Conservation (phyloP, 2,888 invertebrate species). For the Melangyna quadrimaculata region DNA sequence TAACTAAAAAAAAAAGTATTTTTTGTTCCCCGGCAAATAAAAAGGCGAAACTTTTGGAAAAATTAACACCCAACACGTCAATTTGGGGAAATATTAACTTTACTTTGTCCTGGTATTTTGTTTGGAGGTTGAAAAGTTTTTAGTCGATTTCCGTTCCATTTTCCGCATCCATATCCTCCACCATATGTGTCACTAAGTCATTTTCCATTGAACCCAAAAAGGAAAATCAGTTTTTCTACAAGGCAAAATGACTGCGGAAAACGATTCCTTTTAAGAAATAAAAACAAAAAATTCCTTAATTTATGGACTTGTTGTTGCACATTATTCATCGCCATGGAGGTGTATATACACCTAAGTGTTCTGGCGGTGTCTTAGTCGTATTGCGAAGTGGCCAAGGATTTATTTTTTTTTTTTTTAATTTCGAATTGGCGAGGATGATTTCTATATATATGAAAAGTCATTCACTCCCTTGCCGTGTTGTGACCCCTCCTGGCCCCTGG, state of each 20-base stretch:
- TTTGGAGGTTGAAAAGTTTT: slow-evolving; percentile 14
- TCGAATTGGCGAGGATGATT: neutral
- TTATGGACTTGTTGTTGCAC: slow-evolving; percentile 59
- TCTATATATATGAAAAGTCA: slow-evolving; percentile 7
- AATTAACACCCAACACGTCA: slow-evolving; percentile 67
- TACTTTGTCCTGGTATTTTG: slow-evolving; percentile 15
- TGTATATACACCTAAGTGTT: slow-evolving; percentile 23
- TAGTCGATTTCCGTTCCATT: too few species aligned
- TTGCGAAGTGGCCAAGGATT: slow-evolving; percentile 59
- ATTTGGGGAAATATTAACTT: slow-evolving; percentile 66
- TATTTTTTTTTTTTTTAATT: neutral
- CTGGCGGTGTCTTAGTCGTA: slow-evolving; percentile 26
- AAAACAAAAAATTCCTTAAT: slow-evolving; percentile 33
- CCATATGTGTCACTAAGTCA: slow-evolving; percentile 50
- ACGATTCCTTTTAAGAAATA: neutral
- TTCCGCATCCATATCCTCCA: neutral
- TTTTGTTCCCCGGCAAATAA: slow-evolving; percentile 3
- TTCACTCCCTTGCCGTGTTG: neutral
- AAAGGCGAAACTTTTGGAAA: slow-evolving; percentile 30
- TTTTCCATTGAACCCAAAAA: slow-evolving; percentile 54
- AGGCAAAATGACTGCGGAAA: neutral
- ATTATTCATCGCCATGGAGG: slow-evolving; percentile 59
- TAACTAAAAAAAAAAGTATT: slow-evolving; percentile 11
- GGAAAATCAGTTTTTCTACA: slow-evolving; percentile 12
- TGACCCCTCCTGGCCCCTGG: neutral